Conservation (phyloP, 2,113 vertebrate species). For the Podarcis raffonei region DNA sequence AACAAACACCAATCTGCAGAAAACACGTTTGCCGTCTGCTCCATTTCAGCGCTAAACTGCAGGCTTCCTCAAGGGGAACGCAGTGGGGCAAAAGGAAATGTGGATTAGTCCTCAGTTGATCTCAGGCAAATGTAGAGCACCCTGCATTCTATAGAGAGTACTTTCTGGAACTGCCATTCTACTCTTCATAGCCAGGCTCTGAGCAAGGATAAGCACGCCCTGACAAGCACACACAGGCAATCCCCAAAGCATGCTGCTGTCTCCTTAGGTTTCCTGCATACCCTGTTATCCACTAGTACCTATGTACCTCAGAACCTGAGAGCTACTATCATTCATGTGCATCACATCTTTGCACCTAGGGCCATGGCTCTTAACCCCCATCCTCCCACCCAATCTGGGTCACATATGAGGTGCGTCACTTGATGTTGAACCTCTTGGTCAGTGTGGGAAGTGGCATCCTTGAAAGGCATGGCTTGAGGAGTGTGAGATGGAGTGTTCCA, state of each 20-base stretch:
- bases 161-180: not conserved
- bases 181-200: not conserved
- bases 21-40: too few relatives aligned
- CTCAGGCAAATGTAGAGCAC: not conserved
- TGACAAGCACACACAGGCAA: not conserved
- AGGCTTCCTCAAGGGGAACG: too few relatives aligned
- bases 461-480: not conserved
- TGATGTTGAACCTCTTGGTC: not conserved
- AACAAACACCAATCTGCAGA: too few relatives aligned
- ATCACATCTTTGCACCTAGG: not conserved
- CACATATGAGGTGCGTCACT: not conserved
- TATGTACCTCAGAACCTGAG: not conserved
- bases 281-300: not conserved
- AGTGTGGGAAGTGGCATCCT: not conserved
- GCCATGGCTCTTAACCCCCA: not conserved
- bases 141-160: not conserved
- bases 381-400: not conserved
- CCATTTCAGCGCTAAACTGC: too few relatives aligned
- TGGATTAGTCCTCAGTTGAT: not conserved
- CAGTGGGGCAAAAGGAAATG: too few relatives aligned
- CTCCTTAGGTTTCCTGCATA: not conserved
- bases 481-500: not conserved
- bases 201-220: not conserved
- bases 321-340: not conserved
- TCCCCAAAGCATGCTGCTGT: not conserved